Evolutionary conservation across 2,888 invertebrate genomes (phyloP).

Genomic region (Plagiodera versicolora): DNA sequence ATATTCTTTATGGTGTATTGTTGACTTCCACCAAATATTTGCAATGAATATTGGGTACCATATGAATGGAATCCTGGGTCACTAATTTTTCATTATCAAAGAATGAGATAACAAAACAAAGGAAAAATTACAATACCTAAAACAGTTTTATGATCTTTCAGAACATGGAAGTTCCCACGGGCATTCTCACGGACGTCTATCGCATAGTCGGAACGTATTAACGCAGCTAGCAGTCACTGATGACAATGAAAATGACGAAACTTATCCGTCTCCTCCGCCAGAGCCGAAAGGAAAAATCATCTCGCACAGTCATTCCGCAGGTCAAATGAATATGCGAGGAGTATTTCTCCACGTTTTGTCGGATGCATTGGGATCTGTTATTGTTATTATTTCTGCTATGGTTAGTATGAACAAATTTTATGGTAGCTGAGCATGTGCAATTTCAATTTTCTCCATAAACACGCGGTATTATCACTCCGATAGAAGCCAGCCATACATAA

Average conservation of each 20-base stretch:
- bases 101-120: too few species aligned
- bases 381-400: conserved; percentile 83
- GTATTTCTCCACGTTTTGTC: conserved; percentile 98
- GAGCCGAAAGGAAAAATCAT: conserved; percentile 39
- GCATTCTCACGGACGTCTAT: conserved; percentile 66
- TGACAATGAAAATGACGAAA: conserved; percentile 73
- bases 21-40: too few species aligned
- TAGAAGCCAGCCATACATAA: too few species aligned
- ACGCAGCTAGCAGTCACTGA: conserved; percentile 67
- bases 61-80: too few species aligned
- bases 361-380: conserved; percentile 93
- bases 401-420: conserved; percentile 29
- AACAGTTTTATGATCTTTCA: conserved; percentile 44
- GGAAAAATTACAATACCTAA: too few species aligned
- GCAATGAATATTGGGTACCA: too few species aligned
- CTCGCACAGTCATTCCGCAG: conserved; percentile 62
- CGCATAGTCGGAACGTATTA: conserved; percentile 62
- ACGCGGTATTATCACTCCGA: too few species aligned
- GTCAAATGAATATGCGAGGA: conserved; percentile 98
- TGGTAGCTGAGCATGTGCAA: too few species aligned
- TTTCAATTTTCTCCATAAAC: too few species aligned
- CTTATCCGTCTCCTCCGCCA: conserved; percentile 58
- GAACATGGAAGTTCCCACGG: conserved; percentile 70
- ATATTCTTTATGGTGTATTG: too few species aligned
- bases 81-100: too few species aligned